Conservation (phyloP, 35 echinoderm and acorn worm genomes). For the Heliocidaris erythrogramma region DNA sequence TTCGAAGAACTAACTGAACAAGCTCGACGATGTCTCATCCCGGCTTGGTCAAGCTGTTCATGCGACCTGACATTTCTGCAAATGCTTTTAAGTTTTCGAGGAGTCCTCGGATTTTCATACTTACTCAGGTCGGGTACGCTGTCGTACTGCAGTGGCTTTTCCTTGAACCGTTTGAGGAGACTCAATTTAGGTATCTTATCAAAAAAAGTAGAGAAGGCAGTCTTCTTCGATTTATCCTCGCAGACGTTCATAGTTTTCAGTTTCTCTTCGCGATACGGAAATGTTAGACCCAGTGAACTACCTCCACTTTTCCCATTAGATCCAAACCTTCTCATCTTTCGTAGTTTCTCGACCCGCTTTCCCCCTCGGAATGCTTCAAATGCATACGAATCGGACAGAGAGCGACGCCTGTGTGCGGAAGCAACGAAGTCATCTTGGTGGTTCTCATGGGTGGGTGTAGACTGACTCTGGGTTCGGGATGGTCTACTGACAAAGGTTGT, state of each 20-base stretch:
- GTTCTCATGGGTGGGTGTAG: not conserved
- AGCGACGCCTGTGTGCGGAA: not conserved
- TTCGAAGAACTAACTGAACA: not conserved
- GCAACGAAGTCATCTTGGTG: not conserved
- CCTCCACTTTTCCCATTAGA: not conserved
- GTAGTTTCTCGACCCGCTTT: not conserved
- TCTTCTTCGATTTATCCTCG: not conserved
- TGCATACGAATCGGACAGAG: not conserved
- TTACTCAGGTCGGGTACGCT: not conserved
- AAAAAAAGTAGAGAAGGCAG: not conserved
- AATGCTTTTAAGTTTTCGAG: not conserved
- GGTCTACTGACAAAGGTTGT: not conserved
- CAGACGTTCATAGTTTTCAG: not conserved
- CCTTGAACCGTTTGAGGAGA: not conserved
- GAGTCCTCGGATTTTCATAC: not conserved
- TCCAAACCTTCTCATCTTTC: not conserved
- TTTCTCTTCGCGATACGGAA: not conserved
- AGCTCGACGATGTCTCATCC: not conserved
- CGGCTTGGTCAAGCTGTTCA: not conserved
- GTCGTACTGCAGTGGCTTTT: not conserved
- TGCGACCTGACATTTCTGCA: not conserved
- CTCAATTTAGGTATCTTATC: not conserved
- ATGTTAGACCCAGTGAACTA: not conserved
- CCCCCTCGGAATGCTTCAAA: not conserved
- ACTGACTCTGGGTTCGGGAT: not conserved